A percentile compares a stretch with the other conserved stretches of the same genome.
Conservation (phyloP, 1,140 invertebrate genomes). For the Drosophila malerkotliana region DNA sequence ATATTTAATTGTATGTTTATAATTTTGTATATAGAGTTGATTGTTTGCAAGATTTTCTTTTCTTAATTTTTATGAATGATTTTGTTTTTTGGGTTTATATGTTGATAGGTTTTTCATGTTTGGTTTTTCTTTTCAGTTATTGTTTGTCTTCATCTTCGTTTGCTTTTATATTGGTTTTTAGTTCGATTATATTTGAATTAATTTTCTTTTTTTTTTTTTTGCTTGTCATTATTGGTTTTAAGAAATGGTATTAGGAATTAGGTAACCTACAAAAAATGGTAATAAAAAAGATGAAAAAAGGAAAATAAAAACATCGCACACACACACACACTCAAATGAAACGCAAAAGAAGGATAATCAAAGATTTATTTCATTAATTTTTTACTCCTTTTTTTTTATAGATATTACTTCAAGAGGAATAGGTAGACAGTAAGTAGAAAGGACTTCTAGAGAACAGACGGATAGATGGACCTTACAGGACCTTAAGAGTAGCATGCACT, state of each 20-base stretch:
- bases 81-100: conserved; percentile 31
- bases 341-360: conserved; percentile 12
- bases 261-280: conserved; percentile 84
- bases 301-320: conserved; percentile 70
- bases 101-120: conserved; percentile 41
- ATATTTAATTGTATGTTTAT: conserved; percentile 33
- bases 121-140: conserved; percentile 34
- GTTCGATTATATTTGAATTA: conserved; percentile 36
- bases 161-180: conserved; percentile 25
- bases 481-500: conserved; percentile 6
- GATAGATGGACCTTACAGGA: conserved; percentile 20
- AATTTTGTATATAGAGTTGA: conserved; percentile 48
- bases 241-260: conserved; percentile 82
- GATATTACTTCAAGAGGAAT: background rate
- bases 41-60: conserved; percentile 45
- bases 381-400: conserved; percentile 4
- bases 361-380: conserved; percentile 15
- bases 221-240: conserved; percentile 52
- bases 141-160: conserved; percentile 36
- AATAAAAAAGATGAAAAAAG: conserved; percentile 83
- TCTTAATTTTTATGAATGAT: conserved; percentile 32
- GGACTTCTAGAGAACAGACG: background rate
- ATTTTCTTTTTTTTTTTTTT: conserved; percentile 40
- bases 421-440: background rate
- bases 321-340: conserved; percentile 55